Percentiles rank a stretch among this genome's conserved stretches.
Evolutionary conservation across 1,140 invertebrate species (phyloP).

Genomic region (Lethrus apterus): DNA sequence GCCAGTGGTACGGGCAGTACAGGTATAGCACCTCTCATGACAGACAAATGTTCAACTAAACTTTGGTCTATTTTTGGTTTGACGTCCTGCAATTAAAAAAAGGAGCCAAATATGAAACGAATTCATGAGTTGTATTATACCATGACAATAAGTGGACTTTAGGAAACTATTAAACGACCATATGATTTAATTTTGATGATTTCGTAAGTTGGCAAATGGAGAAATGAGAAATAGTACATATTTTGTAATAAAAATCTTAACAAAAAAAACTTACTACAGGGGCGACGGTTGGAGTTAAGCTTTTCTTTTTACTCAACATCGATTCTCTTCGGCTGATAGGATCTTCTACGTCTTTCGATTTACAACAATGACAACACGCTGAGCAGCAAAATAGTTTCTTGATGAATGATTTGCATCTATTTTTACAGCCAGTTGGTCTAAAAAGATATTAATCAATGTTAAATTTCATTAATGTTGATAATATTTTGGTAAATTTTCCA

Average conservation of each 20-base stretch:
- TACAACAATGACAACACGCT: slow-evolving; percentile 36
- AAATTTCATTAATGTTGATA: no score
- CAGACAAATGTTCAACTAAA: slow-evolving; percentile 70
- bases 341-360: slow-evolving; percentile 33
- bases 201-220: no score
- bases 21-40: slow-evolving; percentile 83
- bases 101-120: background rate
- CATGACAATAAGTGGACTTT: no score
- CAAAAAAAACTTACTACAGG: no score
- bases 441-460: no score
- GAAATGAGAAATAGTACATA: no score
- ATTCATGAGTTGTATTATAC: background rate
- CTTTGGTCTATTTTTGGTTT: slow-evolving; percentile 71
- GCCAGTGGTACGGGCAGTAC: slow-evolving; percentile 76
- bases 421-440: slow-evolving; percentile 15
- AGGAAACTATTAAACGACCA: no score
- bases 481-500: no score
- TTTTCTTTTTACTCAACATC: slow-evolving; percentile 54
- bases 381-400: slow-evolving; percentile 31
- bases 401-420: slow-evolving; percentile 29
- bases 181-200: no score
- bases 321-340: slow-evolving; percentile 49
- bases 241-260: no score
- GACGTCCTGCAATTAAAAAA: slow-evolving; percentile 52
- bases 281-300: slow-evolving; percentile 48